Evolutionary conservation across 2,113 vertebrate species (phyloP).

Genomic region (Colossoma macropomum): DNA sequence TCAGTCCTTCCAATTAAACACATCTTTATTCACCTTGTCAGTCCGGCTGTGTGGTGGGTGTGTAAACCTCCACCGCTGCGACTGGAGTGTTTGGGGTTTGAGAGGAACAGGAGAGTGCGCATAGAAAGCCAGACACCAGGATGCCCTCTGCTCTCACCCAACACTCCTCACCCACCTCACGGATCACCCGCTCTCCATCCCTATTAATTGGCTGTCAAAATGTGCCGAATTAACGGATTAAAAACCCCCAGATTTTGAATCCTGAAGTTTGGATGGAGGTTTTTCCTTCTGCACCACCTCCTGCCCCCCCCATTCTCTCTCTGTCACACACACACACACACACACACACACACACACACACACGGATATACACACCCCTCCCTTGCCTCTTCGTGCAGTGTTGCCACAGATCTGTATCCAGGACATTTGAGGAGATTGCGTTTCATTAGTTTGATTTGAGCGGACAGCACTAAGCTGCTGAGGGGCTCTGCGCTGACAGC

Average conservation of each 20-base stretch:
- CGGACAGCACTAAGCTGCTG: constrained; percentile 95
- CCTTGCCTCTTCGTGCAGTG: constrained; percentile 82
- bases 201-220: constrained; percentile 96
- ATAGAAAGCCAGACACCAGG: constrained; percentile 45
- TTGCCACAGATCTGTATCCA: constrained; percentile 93
- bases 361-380: constrained; percentile 48
- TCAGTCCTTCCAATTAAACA: constrained; percentile 6
- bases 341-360: not conserved
- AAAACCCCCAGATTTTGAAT: constrained; percentile 81
- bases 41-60: not conserved
- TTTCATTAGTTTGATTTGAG: constrained; percentile 99
- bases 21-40: constrained; percentile 17
- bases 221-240: constrained; percentile 91
- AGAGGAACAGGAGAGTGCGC: not conserved
- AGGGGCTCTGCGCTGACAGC: constrained; percentile 92
- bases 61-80: not conserved
- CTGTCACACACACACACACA: not conserved
- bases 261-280: constrained; percentile 76
- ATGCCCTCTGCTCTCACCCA: constrained; percentile 45
- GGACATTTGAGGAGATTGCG: constrained; percentile 92
- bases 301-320: constrained; percentile 9
- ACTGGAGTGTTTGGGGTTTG: constrained; percentile 9
- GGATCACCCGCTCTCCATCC: constrained; percentile 78
- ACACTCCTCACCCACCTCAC: constrained; percentile 60
- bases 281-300: constrained; percentile 74